Evolutionary conservation across 2,113 vertebrate species (phyloP), one percentile per base, ranked within the genome.

Genomic region (Malurus alboscapulatus): DNA sequence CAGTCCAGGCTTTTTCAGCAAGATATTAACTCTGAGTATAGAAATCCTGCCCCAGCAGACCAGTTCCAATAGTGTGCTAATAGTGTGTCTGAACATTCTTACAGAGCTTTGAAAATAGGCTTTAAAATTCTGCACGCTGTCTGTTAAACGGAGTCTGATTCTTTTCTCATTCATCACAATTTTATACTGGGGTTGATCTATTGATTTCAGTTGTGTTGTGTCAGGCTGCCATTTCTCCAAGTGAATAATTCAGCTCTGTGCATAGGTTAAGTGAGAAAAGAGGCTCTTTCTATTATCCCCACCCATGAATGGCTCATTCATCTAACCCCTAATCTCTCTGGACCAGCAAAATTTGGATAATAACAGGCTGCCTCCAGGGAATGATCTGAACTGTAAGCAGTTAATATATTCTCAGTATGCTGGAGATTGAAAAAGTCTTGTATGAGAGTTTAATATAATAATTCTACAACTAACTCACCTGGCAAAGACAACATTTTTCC

Each of bases 401-500:
- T 95, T 95, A 91, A 92, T 96, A 79, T 63, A 80, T 79, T 73
- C 59, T 85, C 79, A 83, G 55, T 84, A 48, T 16, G 10, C 0
- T 67, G 55, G 75, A 91, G 63, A 90, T 48, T 90, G 90, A 94
- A 94, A 91, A 92, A 48, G 30, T 81, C 88, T 71, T 71, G 34
- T 51, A 32, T 53, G 44, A 54, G 40, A 63, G 17, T 88, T 94
- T 95, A 92, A 88, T 94, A 87, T 91, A 96, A 97, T 97, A 97
- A 96, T 97, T 86, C 84, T 93, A 93, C 87, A 92, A 80, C 88
- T 95, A 91, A 84, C 79, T 97, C 22, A 82, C 80, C 76, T 80
- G 87, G 87, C 50, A 79, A 83, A 86, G 82, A 83, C 69, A 91
- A 88, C 25, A 17, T 58, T 90, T 92, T 62, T 14, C 38, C 36